Evolutionary conservation across 2,888 invertebrate genomes (phyloP).

Genomic region (Phortica magna): DNA sequence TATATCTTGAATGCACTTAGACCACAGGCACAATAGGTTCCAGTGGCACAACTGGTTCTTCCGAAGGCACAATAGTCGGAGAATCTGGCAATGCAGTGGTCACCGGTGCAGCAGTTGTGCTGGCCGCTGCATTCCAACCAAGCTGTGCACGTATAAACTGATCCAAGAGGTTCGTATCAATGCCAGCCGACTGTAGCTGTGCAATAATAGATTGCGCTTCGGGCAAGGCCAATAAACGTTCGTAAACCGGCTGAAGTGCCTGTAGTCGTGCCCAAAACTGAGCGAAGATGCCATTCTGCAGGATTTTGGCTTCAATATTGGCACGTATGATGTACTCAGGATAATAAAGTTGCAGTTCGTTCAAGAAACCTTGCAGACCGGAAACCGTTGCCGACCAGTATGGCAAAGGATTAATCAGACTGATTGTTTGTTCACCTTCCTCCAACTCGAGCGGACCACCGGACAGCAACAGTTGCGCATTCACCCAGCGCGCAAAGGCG

Average conservation of each 20-base stretch:
- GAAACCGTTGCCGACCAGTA: conserved; percentile 61
- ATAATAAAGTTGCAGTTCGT: conserved; percentile 64
- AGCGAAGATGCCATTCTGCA: conserved; percentile 64
- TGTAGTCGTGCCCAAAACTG: conserved; percentile 64
- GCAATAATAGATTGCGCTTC: conserved; percentile 56
- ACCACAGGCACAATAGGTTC: conserved; percentile 10
- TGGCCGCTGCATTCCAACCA: conserved; percentile 61
- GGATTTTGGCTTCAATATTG: conserved; percentile 62
- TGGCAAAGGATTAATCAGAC: conserved; percentile 60
- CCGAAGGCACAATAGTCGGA: background rate
- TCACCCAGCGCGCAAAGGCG: conserved; percentile 63
- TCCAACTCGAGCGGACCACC: conserved; percentile 58
- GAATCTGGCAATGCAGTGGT: background rate
- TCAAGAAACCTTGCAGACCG: conserved; percentile 74
- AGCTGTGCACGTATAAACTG: conserved; percentile 65
- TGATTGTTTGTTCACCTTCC: conserved; percentile 56
- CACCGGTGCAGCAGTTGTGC: conserved; percentile 30
- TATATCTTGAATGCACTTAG: background rate
- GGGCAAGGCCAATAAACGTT: conserved; percentile 64
- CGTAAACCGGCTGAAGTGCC: conserved; percentile 64
- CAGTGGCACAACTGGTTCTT: conserved; percentile 29
- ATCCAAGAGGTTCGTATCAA: conserved; percentile 65
- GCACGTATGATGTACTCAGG: conserved; percentile 63
- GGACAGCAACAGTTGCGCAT: conserved; percentile 59
- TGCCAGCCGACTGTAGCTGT: conserved; percentile 63